Base-by-base conservation (phyloP, 1,140 invertebrate genomes). In the Hycleus cichorii region DNA sequence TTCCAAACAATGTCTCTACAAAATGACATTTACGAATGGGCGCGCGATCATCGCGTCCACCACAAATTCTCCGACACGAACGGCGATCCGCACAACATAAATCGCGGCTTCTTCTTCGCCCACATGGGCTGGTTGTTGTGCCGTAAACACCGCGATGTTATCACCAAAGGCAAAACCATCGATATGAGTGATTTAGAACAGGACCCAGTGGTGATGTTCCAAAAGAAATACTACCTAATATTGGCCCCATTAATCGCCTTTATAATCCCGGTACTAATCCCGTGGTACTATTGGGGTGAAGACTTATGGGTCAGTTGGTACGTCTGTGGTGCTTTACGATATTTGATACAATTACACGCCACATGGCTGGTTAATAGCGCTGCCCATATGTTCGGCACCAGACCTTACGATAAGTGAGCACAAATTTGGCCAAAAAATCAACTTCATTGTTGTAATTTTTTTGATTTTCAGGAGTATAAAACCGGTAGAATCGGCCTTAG, bases 41-140 rank as follows among this genome's bases (percentile, higher is more conserved):
- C 85, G 0, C 78, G 84, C 43, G 91, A 95, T 72, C 92, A 95
- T 71, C 79, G 92, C 57, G 88, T 91, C 1, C 91, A 94, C 71
- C 91, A 94, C 69, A 93, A 93, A 72, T 93, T 86, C 72, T 88
- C 89, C 0, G 91, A 95, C 69, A 93, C 90, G 0, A 85, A 93
- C 69, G 91, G 90, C 0, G 91, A 95, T 73, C 91, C 91, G 0
- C 90, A 93, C 69, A 93, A 93, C 62, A 85, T 88, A 0, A 79
- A 82, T 43, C 75, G 90, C 59, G 90, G 88, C 24, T 83, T 84
- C 67, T 85, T 84, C 70, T 85, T 81, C 61, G 77, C 82, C 7
- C 83, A 85, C 61, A 76, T 84, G 48, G 83, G 83, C 8, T 85
- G 83, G 83, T 66, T 85, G 38, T 67, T 84, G 63, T 70, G 78